Evolutionary conservation across 53 echinoderm and acorn worm genomes (phyloP).

Genomic region (Zoroaster sp.): DNA sequence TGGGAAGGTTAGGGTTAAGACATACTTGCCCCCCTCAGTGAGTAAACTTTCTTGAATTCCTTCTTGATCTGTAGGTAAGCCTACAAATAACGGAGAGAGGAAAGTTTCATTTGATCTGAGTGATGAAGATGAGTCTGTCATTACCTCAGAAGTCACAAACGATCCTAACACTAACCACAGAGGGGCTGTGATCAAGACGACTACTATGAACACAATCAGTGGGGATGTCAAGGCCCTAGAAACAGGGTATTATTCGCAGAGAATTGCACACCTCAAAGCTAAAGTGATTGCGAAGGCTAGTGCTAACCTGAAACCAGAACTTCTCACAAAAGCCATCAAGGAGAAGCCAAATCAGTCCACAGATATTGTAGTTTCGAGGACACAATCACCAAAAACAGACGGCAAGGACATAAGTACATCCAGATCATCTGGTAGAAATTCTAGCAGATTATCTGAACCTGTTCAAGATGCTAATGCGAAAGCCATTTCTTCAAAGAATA

Average conservation of each 20-base stretch:
- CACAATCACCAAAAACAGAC: not conserved
- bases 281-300: conserved; percentile 67
- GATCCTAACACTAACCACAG: not conserved
- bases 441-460: not conserved
- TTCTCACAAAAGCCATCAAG: not conserved
- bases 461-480: not conserved
- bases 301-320: conserved; percentile 46
- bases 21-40: no score
- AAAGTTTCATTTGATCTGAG: conserved; percentile 57
- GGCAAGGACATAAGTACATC: not conserved
- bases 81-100: not conserved
- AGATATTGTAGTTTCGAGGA: not conserved
- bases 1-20: no score
- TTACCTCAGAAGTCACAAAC: conserved; percentile 17
- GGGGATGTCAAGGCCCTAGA: not conserved
- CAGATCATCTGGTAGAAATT: not conserved
- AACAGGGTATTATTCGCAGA: not conserved
- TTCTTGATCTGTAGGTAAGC: not conserved
- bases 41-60: no score
- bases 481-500: not conserved
- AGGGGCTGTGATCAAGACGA: not conserved
- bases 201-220: not conserved
- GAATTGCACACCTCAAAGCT: conserved; percentile 59
- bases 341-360: not conserved
- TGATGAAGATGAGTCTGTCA: conserved; percentile 68